A percentile compares a stretch with the other conserved stretches of the same genome.
Evolutionary conservation across 2,113 vertebrate species (phyloP).

Genomic region (Sinosuthora webbiana): DNA sequence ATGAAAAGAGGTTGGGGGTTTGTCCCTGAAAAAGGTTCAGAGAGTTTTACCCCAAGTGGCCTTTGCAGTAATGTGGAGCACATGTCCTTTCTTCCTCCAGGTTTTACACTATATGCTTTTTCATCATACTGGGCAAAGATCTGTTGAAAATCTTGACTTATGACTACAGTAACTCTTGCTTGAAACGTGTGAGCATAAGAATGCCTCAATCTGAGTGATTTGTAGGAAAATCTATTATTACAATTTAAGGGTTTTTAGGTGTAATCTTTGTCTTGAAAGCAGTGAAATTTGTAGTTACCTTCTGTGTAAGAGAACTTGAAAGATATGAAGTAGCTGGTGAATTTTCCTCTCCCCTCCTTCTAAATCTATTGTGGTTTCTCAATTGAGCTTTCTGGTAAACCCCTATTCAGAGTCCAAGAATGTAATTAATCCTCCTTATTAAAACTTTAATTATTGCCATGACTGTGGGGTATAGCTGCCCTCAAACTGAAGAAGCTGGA

Average conservation of each 20-base stretch:
- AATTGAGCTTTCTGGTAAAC: not conserved
- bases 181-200: not conserved
- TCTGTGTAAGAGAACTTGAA: not conserved
- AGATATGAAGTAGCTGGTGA: not conserved
- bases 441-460: not conserved
- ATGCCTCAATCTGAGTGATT: not conserved
- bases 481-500: not conserved
- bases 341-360: not conserved
- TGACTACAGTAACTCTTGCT: not conserved
- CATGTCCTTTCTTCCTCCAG: not conserved
- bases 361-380: not conserved
- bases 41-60: not conserved
- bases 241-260: not conserved
- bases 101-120: not conserved
- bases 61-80: not conserved
- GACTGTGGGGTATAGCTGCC: not conserved
- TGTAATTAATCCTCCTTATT: not conserved
- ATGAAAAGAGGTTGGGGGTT: not conserved
- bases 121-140: not conserved
- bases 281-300: not conserved
- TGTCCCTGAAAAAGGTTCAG: not conserved
- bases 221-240: not conserved
- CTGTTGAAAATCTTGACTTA: not conserved
- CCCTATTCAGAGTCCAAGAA: not conserved
- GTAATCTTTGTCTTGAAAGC: not conserved